Evolutionary conservation across 1,140 invertebrate genomes (phyloP), one percentile per base, ranked within the genome.

Genomic region (Kradibia gibbosae): DNA sequence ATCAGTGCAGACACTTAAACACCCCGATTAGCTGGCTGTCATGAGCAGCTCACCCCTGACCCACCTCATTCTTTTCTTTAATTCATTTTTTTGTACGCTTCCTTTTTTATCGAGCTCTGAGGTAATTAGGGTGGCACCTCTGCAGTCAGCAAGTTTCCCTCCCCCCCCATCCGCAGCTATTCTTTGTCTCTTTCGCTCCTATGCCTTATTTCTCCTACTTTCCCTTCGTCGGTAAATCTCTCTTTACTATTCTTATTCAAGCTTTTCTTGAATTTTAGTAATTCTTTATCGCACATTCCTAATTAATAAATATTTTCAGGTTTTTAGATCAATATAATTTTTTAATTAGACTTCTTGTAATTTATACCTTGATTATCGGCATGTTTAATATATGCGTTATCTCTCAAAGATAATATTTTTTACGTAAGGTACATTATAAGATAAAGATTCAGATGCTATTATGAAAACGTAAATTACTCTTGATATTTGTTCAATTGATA

Each of bases 1-100:
- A 91, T 91, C 89, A 89, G 88, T 91, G 89, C 89, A 91, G 90
- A 91, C 90, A 90, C 89, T 91, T 91, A 91, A 91, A 91, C 89
- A 90, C 89, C 90, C 89, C 90, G 90, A 91, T 91, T 91, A 91
- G 89, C 90, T 90, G 87, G 89, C 90, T 91, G 90, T 91, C 90
- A 91, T 87, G 88, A 90, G 86, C 90, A 91, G 89, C 86, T 88
- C 89, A 89, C 89, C 89, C 90, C 88, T 86, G 85, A 78, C 83
- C 89, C 89, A 87, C 88, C 90, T 90, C 90, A 89, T 91, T 91
- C 88, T 90, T 90, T 91, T 91, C 90, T 90, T 91, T 90, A 91
- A 91, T 91, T 90, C 89, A 88, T 87, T 88, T 89, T 89, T 89
- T 88, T 84, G 48, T 75, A 53, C 65, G 78, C 34, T 76, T 83